Percentiles rank a stretch among this genome's conserved stretches.
Conservation (phyloP, 2,888 invertebrate genomes). For the Heterodera filipjevi region DNA sequence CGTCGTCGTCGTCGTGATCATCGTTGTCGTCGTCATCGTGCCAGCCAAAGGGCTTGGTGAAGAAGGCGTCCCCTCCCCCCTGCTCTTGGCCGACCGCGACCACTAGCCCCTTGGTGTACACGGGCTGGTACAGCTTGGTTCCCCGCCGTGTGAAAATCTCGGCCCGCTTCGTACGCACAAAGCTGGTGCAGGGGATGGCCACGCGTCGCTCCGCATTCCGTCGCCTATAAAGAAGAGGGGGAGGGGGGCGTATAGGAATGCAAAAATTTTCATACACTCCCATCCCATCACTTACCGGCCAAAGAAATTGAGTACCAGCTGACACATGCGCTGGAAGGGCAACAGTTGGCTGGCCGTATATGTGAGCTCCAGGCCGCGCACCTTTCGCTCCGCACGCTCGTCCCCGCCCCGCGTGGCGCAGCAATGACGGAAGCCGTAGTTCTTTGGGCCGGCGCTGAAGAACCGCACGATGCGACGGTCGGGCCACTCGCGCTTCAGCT, state of each 20-base stretch:
- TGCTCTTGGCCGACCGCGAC: background rate
- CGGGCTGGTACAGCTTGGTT: background rate
- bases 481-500: no score
- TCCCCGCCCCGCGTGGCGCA: background rate
- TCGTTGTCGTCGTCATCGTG: background rate
- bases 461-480: no score
- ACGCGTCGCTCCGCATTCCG: background rate
- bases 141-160: background rate
- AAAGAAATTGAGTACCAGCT: background rate
- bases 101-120: background rate
- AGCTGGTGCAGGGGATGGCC: background rate
- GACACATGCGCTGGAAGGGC: background rate
- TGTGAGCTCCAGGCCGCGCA: background rate
- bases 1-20: background rate
- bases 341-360: background rate
- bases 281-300: background rate
- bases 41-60: background rate
- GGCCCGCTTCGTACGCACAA: background rate
- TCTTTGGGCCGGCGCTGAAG: no score
- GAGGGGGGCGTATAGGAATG: no score
- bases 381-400: background rate
- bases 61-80: background rate
- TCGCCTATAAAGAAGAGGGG: background rate
- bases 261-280: background rate
- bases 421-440: constrained; percentile 17